A percentile compares a stretch with the other conserved stretches of the same genome.
These are phyloP conservation scores for Notolabrus celidotus DNA, from an alignment of 2,797 vertebrate species.

Conservation along the genomic window DNA sequence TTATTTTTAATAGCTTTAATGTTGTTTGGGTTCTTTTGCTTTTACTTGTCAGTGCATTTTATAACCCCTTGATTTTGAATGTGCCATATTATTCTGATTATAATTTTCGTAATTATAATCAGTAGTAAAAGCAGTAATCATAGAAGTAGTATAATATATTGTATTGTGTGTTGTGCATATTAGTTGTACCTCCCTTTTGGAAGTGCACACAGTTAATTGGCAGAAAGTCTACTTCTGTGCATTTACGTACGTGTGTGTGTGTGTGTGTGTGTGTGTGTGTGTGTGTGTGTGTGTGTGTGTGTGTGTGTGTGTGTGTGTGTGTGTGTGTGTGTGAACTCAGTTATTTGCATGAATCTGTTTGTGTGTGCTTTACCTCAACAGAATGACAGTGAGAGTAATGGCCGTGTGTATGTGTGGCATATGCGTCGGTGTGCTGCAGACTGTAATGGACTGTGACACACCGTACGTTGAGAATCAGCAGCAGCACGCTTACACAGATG, in stretches of 20 bases:
- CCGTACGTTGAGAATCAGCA: conserved; percentile 48
- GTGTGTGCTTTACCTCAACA: conserved; percentile 28
- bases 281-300: too few relatives aligned
- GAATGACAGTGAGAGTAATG: conserved; percentile 33
- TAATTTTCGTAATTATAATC: too few relatives aligned
- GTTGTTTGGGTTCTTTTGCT: conserved; percentile 12
- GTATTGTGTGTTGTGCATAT: too few relatives aligned
- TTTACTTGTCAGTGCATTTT: not conserved
- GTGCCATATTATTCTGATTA: too few relatives aligned
- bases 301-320: too few relatives aligned
- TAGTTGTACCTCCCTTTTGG: too few relatives aligned
- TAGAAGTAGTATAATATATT: too few relatives aligned
- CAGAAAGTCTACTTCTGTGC: conserved; percentile 20
- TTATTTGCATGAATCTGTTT: conserved; percentile 6
- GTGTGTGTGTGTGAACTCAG: conserved; percentile 3
- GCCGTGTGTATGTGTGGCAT: conserved; percentile 25
- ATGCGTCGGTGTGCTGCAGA: conserved; percentile 20
- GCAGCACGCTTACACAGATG: conserved; percentile 56
- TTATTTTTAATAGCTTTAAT: too few relatives aligned
- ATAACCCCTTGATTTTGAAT: conserved; percentile 3
- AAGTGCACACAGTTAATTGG: conserved; percentile 5
- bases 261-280: too few relatives aligned
- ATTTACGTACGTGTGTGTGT: too few relatives aligned
- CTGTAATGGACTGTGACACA: conserved; percentile 66
- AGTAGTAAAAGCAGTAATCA: too few relatives aligned